Evolutionary conservation across 2,113 vertebrate genomes (phyloP).

Genomic region (Osmerus mordax): DNA sequence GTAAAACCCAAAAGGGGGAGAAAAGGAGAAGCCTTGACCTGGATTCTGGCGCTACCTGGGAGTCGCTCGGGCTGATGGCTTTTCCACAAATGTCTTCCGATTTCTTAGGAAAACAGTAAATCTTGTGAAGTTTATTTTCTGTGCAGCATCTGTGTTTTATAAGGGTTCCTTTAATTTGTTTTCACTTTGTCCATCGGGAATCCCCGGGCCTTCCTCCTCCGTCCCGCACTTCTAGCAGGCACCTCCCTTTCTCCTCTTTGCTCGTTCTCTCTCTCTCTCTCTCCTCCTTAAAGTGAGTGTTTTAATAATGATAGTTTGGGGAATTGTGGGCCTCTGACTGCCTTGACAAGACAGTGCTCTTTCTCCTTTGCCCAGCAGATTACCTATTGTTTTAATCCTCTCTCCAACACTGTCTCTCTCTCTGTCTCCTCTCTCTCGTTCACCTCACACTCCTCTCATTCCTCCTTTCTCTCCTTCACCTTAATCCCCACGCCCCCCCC

Average conservation of each 20-base stretch:
- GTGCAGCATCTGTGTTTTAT: constrained; percentile 98
- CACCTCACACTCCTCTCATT: background rate
- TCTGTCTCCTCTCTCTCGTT: constrained; percentile 52
- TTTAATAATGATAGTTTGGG: constrained; percentile 82
- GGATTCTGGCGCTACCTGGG: constrained; percentile 68
- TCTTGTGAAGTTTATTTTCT: constrained; percentile 93
- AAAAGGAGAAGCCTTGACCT: constrained; percentile 30
- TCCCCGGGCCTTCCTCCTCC: constrained; percentile 69
- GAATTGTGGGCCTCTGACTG: constrained; percentile 67
- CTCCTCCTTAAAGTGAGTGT: constrained; percentile 80
- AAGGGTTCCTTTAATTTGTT: constrained; percentile 96
- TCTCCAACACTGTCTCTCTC: background rate
- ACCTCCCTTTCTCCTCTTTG: constrained; percentile 25
- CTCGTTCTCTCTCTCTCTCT: constrained; percentile 48
- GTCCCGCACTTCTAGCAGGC: constrained; percentile 79
- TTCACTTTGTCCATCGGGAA: constrained; percentile 87
- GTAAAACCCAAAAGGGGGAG: constrained; percentile 22
- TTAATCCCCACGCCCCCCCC: constrained; percentile 60
- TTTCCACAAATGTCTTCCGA: constrained; percentile 85
- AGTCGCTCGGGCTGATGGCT: constrained; percentile 79
- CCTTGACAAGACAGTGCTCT: constrained; percentile 64
- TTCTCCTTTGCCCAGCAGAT: constrained; percentile 54
- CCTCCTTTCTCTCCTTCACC: constrained; percentile 55
- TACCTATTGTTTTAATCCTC: constrained; percentile 71
- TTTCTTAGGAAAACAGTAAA: constrained; percentile 86